phyloP scores from a whole-genome alignment of 2,888 invertebrate genomes.

The Octonoba sinensis region DNA sequence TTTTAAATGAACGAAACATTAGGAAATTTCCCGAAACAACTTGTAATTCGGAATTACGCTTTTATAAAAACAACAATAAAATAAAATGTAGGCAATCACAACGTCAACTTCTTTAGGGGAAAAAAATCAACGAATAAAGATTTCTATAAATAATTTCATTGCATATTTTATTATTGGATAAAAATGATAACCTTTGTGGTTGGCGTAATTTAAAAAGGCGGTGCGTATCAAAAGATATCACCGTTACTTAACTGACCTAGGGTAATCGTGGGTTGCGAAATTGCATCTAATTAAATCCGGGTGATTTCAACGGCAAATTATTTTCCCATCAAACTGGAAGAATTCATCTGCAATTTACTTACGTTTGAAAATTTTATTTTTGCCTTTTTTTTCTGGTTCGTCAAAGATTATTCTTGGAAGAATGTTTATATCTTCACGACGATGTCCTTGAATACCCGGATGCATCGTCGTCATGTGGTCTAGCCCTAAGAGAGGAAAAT shows the following conservation, averaged over 20 bases:
- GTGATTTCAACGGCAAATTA: conserved; percentile 51
- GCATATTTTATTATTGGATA: too few relatives aligned
- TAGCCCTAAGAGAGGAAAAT: conserved; percentile 21
- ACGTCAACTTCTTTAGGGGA: too few relatives aligned
- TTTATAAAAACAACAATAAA: too few relatives aligned
- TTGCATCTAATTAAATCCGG: conserved; percentile 47
- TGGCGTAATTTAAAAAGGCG: background rate
- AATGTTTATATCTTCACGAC: conserved; percentile 29
- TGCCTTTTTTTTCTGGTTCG: background rate
- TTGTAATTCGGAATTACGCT: too few relatives aligned
- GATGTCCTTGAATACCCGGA: conserved; percentile 55
- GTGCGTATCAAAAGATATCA: conserved; percentile 20
- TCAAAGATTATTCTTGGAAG: conserved; percentile 32
- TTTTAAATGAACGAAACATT: too few relatives aligned
- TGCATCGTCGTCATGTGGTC: conserved; percentile 52
- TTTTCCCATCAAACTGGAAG: conserved; percentile 48
- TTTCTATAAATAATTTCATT: too few relatives aligned
- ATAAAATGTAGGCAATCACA: too few relatives aligned
- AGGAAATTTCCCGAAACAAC: too few relatives aligned
- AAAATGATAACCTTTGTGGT: too few relatives aligned
- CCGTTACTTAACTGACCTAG: conserved; percentile 6
- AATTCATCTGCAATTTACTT: conserved; percentile 50
- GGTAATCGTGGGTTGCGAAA: conserved; percentile 32
- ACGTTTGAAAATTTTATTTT: background rate
- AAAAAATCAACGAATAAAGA: too few relatives aligned